A percentile compares a stretch with the other conserved stretches of the same genome.
Evolutionary conservation across 2,888 invertebrate species (phyloP).

Genomic region (Deilephila elpenor): DNA sequence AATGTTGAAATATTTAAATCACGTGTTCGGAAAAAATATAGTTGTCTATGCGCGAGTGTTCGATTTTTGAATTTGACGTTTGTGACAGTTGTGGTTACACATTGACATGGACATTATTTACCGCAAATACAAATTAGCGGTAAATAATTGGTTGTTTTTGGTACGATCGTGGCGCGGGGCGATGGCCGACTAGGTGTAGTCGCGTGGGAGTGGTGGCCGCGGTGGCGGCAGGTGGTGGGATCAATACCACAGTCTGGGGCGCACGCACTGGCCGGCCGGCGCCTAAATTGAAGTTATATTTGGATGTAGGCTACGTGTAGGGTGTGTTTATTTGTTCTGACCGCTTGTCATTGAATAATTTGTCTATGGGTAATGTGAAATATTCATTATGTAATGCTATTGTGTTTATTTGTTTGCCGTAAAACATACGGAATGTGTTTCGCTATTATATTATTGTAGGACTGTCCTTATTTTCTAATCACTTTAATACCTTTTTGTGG

Average conservation of each 20-base stretch:
- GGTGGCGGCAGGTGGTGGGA: constrained; percentile 74
- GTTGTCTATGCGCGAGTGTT: constrained; percentile 36
- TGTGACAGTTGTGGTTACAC: constrained; percentile 51
- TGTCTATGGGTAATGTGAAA: constrained; percentile 34
- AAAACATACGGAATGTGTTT: not conserved
- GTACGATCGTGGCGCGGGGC: constrained; percentile 74
- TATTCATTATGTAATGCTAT: not conserved
- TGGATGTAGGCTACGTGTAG: constrained; percentile 57
- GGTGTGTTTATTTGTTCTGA: constrained; percentile 52
- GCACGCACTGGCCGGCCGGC: constrained; percentile 80
- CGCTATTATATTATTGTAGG: not conserved
- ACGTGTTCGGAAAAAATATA: constrained; percentile 37
- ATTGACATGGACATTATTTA: too few relatives aligned
- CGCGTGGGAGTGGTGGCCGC: constrained; percentile 76
- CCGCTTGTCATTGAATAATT: constrained; percentile 31
- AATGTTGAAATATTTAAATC: constrained; percentile 45
- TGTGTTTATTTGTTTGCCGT: not conserved
- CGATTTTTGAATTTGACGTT: constrained; percentile 42
- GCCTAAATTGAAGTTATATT: constrained; percentile 63
- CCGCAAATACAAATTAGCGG: constrained; percentile 46
- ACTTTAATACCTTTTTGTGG: too few relatives aligned
- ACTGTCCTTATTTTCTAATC: too few relatives aligned
- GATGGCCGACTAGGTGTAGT: constrained; percentile 78
- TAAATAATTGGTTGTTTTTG: constrained; percentile 47
- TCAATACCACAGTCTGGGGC: constrained; percentile 78